Evolutionary conservation across 2,797 vertebrate genomes (phyloP).

Genomic region (Thamnophis elegans): DNA sequence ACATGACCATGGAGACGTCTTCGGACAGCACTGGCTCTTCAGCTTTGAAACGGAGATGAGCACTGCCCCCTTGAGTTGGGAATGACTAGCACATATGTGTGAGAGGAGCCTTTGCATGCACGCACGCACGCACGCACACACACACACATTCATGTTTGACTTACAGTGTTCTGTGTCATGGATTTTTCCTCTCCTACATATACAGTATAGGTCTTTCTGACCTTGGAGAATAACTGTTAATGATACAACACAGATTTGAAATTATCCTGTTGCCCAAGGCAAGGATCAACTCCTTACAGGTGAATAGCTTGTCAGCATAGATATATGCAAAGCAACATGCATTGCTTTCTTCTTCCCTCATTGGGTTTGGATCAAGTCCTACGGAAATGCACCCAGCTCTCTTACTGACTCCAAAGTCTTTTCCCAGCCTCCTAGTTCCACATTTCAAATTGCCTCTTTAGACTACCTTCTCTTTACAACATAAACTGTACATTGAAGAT

Average conservation of each 20-base stretch:
- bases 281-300: not conserved
- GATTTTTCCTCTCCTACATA: not conserved
- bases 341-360: not conserved
- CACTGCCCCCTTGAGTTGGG: no score
- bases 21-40: no score
- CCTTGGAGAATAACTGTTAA: not conserved
- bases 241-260: not conserved
- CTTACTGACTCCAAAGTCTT: not conserved
- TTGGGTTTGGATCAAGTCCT: not conserved
- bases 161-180: not conserved
- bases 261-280: conserved; percentile 10
- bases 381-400: not conserved
- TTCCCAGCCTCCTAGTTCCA: not conserved
- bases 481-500: not conserved
- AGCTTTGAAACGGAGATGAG: no score
- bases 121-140: no score
- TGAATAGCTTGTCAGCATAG: not conserved
- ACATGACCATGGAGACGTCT: no score
- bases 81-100: no score
- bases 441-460: not conserved
- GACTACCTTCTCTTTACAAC: not conserved
- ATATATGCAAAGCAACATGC: not conserved
- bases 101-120: no score
- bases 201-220: not conserved
- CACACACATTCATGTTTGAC: no score